phyloP scores from a whole-genome alignment of 2,113 vertebrate species.

The Nothocercus nigrocapillus region DNA sequence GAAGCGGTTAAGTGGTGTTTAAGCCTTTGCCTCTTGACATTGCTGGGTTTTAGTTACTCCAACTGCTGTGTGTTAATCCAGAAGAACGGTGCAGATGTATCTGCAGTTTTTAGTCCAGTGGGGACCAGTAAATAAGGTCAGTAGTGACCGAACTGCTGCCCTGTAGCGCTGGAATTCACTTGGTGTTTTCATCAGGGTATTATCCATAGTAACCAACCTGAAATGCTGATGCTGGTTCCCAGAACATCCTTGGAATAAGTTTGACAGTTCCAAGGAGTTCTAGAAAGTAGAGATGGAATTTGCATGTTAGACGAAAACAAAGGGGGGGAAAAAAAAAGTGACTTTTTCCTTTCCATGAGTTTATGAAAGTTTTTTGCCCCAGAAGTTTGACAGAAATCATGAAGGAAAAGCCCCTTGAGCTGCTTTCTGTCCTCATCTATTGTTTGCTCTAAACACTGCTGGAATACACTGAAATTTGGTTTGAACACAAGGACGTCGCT shows the following conservation, averaged over 20 bases:
- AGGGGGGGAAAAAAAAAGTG: background rate
- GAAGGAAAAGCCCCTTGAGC: background rate
- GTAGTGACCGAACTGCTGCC: background rate
- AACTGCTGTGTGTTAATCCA: background rate
- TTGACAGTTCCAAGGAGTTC: background rate
- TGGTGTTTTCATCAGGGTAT: background rate
- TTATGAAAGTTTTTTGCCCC: background rate
- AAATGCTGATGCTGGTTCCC: background rate
- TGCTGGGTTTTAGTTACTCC: background rate
- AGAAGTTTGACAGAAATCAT: background rate
- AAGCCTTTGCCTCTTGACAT: background rate
- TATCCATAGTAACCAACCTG: background rate
- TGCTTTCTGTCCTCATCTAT: background rate
- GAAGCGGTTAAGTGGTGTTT: background rate
- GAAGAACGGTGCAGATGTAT: background rate
- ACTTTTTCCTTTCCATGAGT: background rate
- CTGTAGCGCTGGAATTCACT: rapidly evolving
- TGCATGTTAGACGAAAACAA: background rate
- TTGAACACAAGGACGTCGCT: background rate
- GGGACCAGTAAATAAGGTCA: background rate
- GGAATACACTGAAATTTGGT: background rate
- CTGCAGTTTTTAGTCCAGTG: too few species aligned
- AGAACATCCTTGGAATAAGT: background rate
- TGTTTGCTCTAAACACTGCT: background rate
- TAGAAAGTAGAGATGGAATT: background rate